Evolutionary conservation across 2,888 invertebrate species (phyloP), one percentile per base, ranked within the genome.

Genomic region (Leptopterna dolabrata): DNA sequence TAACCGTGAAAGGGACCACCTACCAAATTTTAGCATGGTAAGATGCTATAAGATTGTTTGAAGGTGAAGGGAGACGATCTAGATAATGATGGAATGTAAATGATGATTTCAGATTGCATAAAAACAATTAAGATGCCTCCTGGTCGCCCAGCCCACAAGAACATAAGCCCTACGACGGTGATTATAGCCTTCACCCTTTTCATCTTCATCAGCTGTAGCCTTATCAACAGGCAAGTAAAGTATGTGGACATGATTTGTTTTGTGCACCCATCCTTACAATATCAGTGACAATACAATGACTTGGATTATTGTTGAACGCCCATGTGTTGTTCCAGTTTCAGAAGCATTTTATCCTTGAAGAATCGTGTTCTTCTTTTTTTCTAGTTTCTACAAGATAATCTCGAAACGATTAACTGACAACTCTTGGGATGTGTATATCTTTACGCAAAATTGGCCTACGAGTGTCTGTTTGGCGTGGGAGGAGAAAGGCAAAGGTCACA

Each of bases 391-490:
- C 82, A 87, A 70, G 47, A 82, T 82, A 7, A 55, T 82, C 73
- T 47, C 73, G 16, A 36, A 45, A 7, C 36, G 87, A n/a, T 24
- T 70, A 13, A 70, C 24, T 16, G 73, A 73, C 29, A 70, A 87
- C 70, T 93, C 94, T 14, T 97, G 96, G 94, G 96, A 97, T 91
- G 92, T 95, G 71, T 90, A 97, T 9, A 94, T 97, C 88, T 97
- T 96, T 91, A 96, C 96, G 0, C 96, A 97, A 91, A 94, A 94
- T 90, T 97, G 96, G 96, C 96, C 96, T 0, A 93, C 93, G 63
- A 95, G 95, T 0, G 93, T 94, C 1, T 97, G 97, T 90, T 93
- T 93, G 70, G 93, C 94, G 88, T 96, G 96, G 96, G 88, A 89
- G 82, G 87, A 89, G 47, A 87, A 89, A 73, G 88, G 87, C 11